Conservation (phyloP, 2,888 invertebrate species). For the Lymantria dispar region DNA sequence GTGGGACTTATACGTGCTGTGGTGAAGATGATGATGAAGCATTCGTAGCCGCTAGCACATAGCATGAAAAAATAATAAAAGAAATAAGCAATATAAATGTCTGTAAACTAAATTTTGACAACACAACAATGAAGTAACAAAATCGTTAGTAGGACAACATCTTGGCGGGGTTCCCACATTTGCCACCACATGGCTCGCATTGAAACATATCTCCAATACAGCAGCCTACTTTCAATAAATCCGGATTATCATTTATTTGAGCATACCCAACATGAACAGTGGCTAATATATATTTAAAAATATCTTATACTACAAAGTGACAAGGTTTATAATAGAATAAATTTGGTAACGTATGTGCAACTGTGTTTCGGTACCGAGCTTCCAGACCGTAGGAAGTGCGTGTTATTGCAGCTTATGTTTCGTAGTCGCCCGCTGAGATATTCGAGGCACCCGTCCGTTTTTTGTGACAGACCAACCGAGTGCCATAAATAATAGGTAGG, state of each 20-base stretch:
- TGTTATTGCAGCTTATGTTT: conserved; percentile 81
- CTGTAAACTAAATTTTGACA: conserved; percentile 44
- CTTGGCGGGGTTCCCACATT: conserved; percentile 81
- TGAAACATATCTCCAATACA: conserved; percentile 63
- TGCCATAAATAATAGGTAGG: conserved; percentile 82
- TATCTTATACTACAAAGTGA: conserved; percentile 44
- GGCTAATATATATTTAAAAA: conserved; percentile 36
- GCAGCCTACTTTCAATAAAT: conserved; percentile 75
- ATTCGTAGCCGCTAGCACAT: too few species aligned
- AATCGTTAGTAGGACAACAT: conserved; percentile 74
- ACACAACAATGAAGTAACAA: conserved; percentile 73
- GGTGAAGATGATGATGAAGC: too few species aligned
- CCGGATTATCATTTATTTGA: conserved; percentile 74
- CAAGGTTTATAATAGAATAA: conserved; percentile 53
- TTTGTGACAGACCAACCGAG: conserved; percentile 81
- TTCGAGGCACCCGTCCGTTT: conserved; percentile 79
- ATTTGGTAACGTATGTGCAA: conserved; percentile 50
- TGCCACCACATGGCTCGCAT: conserved; percentile 75
- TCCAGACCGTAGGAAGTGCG: conserved; percentile 71
- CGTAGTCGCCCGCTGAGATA: conserved; percentile 79
- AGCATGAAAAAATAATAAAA: conserved; percentile 24
- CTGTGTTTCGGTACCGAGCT: conserved; percentile 49
- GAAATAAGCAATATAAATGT: neutral
- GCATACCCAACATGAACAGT: conserved; percentile 44
- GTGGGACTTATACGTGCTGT: too few species aligned